Evolutionary conservation across 2,888 invertebrate genomes (phyloP), one percentile per base, ranked within the genome.

Genomic region (Xylota segnis): DNA sequence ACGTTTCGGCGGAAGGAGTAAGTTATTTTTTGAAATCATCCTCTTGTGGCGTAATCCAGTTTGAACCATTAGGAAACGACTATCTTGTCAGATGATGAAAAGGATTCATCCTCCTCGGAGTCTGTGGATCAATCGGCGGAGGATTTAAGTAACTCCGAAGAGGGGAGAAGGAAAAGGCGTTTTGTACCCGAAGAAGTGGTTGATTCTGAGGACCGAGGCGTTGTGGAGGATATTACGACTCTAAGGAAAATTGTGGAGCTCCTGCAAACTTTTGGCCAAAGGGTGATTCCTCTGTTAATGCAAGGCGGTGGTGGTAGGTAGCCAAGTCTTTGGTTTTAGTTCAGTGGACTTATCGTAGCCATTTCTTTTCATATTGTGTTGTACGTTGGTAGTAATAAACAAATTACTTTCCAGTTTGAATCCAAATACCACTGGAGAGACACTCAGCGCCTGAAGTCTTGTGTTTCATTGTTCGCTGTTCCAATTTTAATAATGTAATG

Each of bases 291-390:
- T 0, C 7, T 78, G 18, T 58, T 78, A 63, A 23, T 37, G 18
- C 71, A 77, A 61, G 68, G 68, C 6, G n/a, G 68, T 18, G 37
- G 14, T 58, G 75, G 75, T 75, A 40, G 68, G 59, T 68, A 77
- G 43, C 14, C 18, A 5, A 9, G 7, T n/a, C n/a, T n/a, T n/a
- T 27, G 0, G 9, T 1, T 29, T 16, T 9, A 16, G 5, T 6
- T 34, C 2, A 43, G 14, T 12, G 56, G 10, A 7, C 0, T 9
- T n/a, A 9, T 9, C 0, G 1, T 16, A 9, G 52, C 3, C 16
- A 2, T 9, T 12, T n/a, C 9, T 27, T 6, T 34, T 4, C n/a
- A 10, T 34, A 29, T 3, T n/a, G 1, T 45, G 14, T 4, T 23
- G n/a, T 43, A 40, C 5, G n/a, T 4, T n/a, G 2, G 43, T 43